Conservation (phyloP, 2,113 vertebrate genomes). For the Pteronura brasiliensis region DNA sequence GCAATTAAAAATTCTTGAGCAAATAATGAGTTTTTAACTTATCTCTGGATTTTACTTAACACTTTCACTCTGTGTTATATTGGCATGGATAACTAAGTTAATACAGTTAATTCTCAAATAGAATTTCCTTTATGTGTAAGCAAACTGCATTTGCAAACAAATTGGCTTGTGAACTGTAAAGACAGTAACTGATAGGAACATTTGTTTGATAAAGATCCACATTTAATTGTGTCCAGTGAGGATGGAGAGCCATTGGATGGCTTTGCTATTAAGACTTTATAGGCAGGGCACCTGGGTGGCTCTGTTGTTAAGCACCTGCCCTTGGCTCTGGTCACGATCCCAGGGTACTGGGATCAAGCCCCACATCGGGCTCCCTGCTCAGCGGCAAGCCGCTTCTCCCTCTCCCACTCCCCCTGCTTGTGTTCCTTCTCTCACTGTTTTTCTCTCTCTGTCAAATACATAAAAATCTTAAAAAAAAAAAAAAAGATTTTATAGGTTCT, state of each 20-base stretch:
- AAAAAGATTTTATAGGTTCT: neutral
- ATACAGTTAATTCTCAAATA: slow-evolving; percentile 11
- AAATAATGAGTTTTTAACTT: neutral
- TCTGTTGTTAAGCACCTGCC: too few species aligned
- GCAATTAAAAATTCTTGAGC: neutral
- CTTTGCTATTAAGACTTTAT: neutral
- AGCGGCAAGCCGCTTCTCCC: too few species aligned
- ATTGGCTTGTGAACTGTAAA: neutral
- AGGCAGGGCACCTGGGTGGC: neutral
- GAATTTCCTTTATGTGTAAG: neutral
- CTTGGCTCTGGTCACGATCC: too few species aligned
- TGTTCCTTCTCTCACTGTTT: too few species aligned
- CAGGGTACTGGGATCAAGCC: too few species aligned
- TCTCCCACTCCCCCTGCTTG: too few species aligned
- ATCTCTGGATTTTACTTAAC: slow-evolving; percentile 18
- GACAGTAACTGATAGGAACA: neutral
- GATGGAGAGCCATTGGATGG: neutral
- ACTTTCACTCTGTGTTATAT: neutral
- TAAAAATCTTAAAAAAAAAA: too few species aligned
- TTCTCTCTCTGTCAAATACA: too few species aligned
- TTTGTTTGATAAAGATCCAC: neutral
- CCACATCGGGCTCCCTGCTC: too few species aligned
- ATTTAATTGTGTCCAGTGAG: neutral
- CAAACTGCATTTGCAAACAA: slow-evolving; percentile 10
- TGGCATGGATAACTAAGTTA: neutral